phyloP scores from a whole-genome alignment of 2,888 invertebrate genomes.

The Thymelicus lineola region DNA sequence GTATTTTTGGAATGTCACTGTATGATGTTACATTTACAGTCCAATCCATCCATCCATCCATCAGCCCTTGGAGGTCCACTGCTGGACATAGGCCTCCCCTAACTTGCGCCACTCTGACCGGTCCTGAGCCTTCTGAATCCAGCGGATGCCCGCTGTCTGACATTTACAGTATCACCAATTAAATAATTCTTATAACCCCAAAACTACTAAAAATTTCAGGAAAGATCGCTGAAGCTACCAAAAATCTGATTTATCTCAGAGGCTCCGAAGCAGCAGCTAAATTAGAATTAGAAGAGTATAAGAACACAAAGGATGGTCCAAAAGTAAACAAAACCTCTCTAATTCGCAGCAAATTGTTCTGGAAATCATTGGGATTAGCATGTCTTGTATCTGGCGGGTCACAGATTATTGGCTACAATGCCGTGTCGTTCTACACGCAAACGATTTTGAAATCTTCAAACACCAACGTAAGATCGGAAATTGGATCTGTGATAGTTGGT shows the following conservation, averaged over 20 bases:
- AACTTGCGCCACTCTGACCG: too few species aligned
- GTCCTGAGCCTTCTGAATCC: too few species aligned
- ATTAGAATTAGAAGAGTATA: constrained; percentile 63
- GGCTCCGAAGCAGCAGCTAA: constrained; percentile 58
- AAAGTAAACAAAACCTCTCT: constrained; percentile 43
- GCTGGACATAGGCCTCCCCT: too few species aligned
- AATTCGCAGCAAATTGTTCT: constrained; percentile 49
- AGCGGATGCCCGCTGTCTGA: too few species aligned
- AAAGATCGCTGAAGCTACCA: constrained; percentile 55
- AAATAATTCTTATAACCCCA: too few species aligned
- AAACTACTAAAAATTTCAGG: constrained; percentile 49
- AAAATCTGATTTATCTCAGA: constrained; percentile 57
- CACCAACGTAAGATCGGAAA: constrained; percentile 59
- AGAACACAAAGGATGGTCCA: constrained; percentile 40
- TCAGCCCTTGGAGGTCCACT: too few species aligned
- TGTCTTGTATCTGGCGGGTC: constrained; percentile 47
- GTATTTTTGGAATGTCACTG: too few species aligned
- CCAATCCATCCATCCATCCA: too few species aligned
- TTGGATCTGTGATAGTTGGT: constrained; percentile 63
- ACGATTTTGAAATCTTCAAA: constrained; percentile 62
- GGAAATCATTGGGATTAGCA: constrained; percentile 51
- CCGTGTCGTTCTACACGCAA: constrained; percentile 63
- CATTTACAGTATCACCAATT: too few species aligned
- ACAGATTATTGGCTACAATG: constrained; percentile 61
- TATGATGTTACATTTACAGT: too few species aligned